A percentile compares a stretch with the other conserved stretches of the same genome.
phyloP scores from a whole-genome alignment of 37 sponge, comb jelly and placozoan species.

The Beroe ovata region DNA sequence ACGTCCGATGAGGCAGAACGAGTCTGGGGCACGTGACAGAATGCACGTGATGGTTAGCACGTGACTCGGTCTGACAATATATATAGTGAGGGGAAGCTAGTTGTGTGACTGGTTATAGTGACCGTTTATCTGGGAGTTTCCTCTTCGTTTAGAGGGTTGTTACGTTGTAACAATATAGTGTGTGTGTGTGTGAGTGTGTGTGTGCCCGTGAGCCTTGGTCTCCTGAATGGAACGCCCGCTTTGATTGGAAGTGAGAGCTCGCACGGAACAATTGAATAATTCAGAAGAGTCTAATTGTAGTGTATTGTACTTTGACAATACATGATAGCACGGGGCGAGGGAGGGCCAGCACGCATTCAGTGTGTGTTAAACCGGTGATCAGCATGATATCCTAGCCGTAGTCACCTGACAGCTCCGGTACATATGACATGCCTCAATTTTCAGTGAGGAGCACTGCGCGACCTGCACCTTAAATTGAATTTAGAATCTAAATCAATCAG shows the following conservation, averaged over 20 bases:
- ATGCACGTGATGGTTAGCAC: slow-evolving; percentile 1
- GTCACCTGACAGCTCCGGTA: no score
- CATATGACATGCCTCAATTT: no score
- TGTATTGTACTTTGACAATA: slow-evolving; percentile 8
- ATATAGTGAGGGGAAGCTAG: background rate
- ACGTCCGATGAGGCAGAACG: background rate
- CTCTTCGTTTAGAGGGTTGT: background rate
- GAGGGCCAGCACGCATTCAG: no score
- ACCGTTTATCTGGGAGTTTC: background rate
- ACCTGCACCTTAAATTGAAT: no score
- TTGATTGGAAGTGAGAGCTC: slow-evolving; percentile 22
- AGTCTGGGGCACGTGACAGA: no score
- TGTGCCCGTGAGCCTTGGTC: background rate
- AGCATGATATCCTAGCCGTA: no score
- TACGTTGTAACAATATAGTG: slow-evolving; percentile 27
- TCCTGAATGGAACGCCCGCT: background rate
- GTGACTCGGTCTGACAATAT: background rate
- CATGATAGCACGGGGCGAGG: no score
- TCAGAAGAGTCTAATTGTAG: slow-evolving; percentile 62
- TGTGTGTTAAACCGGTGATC: no score
- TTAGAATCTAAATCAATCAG: no score
- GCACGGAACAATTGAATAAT: slow-evolving; percentile 56
- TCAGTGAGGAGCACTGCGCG: no score
- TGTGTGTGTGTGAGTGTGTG: background rate
- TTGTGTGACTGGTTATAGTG: background rate